Base-by-base conservation (phyloP, 2,797 vertebrate species). In the Schizopygopsis malacanthus region DNA sequence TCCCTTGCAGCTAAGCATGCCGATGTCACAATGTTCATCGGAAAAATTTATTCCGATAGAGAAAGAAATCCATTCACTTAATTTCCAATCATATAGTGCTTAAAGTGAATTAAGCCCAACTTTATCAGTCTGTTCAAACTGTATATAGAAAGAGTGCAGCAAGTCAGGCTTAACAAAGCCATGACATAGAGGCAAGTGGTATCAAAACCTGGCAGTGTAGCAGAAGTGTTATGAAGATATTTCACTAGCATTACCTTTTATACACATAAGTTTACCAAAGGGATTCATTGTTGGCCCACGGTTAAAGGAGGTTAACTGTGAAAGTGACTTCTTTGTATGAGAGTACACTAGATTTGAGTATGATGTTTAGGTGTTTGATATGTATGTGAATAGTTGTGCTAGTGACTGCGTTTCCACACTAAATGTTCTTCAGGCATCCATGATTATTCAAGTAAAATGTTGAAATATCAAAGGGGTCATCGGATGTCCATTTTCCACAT, bases 141-240 rank as follows among this genome's bases (percentile, higher is more conserved):
- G 67, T 88, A 89, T 41, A 79, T 86, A 80, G 86, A 88, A 90
- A 91, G 84, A 90, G 91, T 90, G 91, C 90, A 93, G 89, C 90
- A 91, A 85, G 88, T 92, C 92, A 90, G 84, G 90, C 89, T 85
- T 28, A 69, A 71, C 79, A 69, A 83, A 69, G 69, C 90, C 88
- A 28, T 79, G 86, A 88, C 85, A 70, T 89, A 89, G 87, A 89
- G 56, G 56, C 63, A 88, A 91, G 83, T 50, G 89, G 92, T 93
- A 91, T 89, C 76, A 84, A 82, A 89, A 88, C 85, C 89, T 89
- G 92, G 93, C 92, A 93, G 94, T 93, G 93, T 90, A 90, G 87
- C 90, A 86, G 90, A 90, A 88, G 87, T 88, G 86, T 54, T 90
- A 87, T 85, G 28, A 47, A 87, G 81, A 82, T 82, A 87, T 88